Evolutionary conservation across 2,797 vertebrate genomes (phyloP).

Genomic region (Onychomys torridus): DNA sequence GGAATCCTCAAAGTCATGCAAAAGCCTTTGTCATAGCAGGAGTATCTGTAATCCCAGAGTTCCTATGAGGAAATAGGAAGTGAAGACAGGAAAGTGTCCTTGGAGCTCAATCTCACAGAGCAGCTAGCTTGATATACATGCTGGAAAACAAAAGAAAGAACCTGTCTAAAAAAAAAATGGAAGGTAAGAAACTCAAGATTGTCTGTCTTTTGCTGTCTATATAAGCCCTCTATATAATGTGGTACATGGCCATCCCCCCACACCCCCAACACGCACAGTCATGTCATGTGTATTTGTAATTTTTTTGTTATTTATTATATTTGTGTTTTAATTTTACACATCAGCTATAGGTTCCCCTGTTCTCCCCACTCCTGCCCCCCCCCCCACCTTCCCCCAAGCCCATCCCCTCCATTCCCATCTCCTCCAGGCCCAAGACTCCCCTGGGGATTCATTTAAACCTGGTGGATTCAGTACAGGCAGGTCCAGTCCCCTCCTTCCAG

Average conservation of each 20-base stretch:
- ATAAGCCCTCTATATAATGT: background rate
- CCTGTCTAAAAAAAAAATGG: background rate
- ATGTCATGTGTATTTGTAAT: background rate
- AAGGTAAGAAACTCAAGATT: background rate
- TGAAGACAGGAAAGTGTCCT: background rate
- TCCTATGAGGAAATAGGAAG: background rate
- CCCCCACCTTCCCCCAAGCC: too few relatives aligned
- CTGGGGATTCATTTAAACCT: too few relatives aligned
- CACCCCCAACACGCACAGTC: background rate
- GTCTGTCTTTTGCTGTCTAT: background rate
- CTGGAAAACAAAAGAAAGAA: background rate
- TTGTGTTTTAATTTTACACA: too few relatives aligned
- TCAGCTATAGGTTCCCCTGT: too few relatives aligned
- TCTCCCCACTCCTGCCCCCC: too few relatives aligned
- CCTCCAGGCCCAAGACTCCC: too few relatives aligned
- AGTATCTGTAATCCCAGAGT: background rate
- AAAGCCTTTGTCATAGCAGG: background rate
- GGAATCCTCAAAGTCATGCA: background rate
- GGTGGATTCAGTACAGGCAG: too few relatives aligned
- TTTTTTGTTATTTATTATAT: too few relatives aligned
- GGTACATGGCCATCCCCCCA: background rate
- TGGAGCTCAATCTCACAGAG: background rate
- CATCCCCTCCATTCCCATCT: too few relatives aligned
- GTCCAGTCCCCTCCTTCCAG: too few relatives aligned
- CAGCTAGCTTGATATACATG: background rate